Conservation (phyloP, 2,888 invertebrate species). For the Limenitis camilla region DNA sequence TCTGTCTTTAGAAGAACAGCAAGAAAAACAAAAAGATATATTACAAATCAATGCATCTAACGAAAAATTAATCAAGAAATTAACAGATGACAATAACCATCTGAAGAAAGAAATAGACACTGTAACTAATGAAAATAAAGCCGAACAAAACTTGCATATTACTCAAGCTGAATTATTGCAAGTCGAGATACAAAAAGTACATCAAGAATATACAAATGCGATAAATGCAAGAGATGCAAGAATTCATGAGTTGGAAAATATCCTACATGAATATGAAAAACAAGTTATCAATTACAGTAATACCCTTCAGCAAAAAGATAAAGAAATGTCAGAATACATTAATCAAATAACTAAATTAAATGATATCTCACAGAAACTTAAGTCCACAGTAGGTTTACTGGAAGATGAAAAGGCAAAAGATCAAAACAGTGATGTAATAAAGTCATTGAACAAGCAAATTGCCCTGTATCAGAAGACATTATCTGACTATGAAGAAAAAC, state of each 20-base stretch:
- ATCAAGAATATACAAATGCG: conserved; percentile 51
- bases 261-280: conserved; percentile 66
- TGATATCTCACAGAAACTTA: conserved; percentile 64
- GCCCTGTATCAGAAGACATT: conserved; percentile 56
- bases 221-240: conserved; percentile 56
- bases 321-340: conserved; percentile 64
- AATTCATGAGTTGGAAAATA: conserved; percentile 65
- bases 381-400: conserved; percentile 63
- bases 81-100: conserved; percentile 56
- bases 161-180: conserved; percentile 46
- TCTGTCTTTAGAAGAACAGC: conserved; percentile 64
- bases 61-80: conserved; percentile 56
- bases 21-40: conserved; percentile 59
- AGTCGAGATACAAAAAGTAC: conserved; percentile 50
- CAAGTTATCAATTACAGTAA: conserved; percentile 62
- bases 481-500: conserved; percentile 53
- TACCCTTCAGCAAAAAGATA: conserved; percentile 61
- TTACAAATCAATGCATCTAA: conserved; percentile 45
- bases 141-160: conserved; percentile 40
- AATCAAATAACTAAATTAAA: conserved; percentile 73
- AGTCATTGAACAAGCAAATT: conserved; percentile 73
- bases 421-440: conserved; percentile 66
- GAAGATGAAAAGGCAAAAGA: conserved; percentile 68
- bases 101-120: conserved; percentile 54
- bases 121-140: conserved; percentile 40